These are phyloP conservation scores for Pelvicachromis taeniatus DNA, from an alignment of 2,113 vertebrate genomes.

Conservation along the genomic window DNA sequence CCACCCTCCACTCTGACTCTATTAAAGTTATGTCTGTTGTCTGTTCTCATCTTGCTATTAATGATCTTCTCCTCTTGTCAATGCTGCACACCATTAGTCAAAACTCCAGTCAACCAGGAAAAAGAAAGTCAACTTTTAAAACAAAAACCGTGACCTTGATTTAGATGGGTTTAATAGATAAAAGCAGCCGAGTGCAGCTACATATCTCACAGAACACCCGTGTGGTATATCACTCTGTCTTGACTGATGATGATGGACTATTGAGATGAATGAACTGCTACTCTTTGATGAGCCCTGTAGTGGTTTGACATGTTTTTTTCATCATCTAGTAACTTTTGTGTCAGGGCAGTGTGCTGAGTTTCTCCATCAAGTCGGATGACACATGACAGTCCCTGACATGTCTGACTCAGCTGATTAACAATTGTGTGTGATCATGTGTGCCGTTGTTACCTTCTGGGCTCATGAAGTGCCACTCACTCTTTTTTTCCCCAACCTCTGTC, in stretches of 20 bases:
- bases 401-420: constrained; percentile 35
- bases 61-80: background rate
- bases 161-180: background rate
- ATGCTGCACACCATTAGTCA: background rate
- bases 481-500: constrained; percentile 15
- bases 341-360: background rate
- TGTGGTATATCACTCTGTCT: background rate
- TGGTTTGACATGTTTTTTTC: background rate
- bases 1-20: background rate
- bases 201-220: background rate
- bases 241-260: constrained; percentile 18
- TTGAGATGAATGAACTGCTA: background rate
- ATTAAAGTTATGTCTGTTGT: background rate
- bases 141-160: constrained; percentile 9
- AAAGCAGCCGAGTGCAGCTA: background rate
- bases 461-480: constrained; percentile 24
- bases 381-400: constrained; percentile 32
- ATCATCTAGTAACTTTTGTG: background rate
- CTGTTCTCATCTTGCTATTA: background rate
- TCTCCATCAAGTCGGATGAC: constrained; percentile 45
- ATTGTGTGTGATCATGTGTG: constrained; percentile 34
- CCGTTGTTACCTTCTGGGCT: constrained; percentile 21
- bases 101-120: background rate
- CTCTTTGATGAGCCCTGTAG: background rate
- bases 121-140: constrained; percentile 17